Conservation (phyloP, 2,113 vertebrate genomes). For the Anguilla rostrata region DNA sequence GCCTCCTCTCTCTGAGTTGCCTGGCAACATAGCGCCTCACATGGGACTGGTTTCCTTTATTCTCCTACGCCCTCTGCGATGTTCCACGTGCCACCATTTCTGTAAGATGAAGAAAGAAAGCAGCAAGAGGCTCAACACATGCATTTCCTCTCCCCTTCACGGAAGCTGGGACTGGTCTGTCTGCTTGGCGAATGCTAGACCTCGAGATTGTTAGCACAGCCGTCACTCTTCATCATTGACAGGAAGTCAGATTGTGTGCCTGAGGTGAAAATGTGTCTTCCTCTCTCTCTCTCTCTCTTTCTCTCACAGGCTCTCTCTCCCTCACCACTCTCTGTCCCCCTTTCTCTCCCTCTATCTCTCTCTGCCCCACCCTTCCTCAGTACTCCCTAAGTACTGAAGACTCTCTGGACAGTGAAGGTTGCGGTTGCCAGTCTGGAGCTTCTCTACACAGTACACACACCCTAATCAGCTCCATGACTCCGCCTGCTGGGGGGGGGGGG, state of each 20-base stretch:
- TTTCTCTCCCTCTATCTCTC: not conserved
- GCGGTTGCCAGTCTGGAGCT: not conserved
- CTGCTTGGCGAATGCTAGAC: constrained; percentile 27
- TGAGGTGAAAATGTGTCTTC: not conserved
- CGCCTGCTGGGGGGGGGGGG: too few species aligned
- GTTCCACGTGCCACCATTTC: constrained; percentile 35
- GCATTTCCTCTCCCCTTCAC: constrained; percentile 28
- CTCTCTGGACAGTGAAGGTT: not conserved
- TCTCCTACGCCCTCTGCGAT: constrained; percentile 13
- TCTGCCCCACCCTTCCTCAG: not conserved
- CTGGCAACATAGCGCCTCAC: constrained; percentile 23
- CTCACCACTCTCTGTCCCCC: too few species aligned
- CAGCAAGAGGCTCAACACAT: constrained; percentile 10
- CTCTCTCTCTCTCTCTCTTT: not conserved
- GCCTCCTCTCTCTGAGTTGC: constrained; percentile 27
- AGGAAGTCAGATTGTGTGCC: not conserved
- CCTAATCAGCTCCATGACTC: too few species aligned
- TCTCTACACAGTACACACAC: not conserved
- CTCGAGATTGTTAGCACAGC: constrained; percentile 21
- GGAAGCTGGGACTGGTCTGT: constrained; percentile 21
- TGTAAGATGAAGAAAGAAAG: constrained; percentile 38
- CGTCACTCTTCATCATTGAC: constrained; percentile 11
- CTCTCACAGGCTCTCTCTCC: not conserved
- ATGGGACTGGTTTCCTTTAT: constrained; percentile 16
- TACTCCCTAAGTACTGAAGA: not conserved